These are phyloP conservation scores for Pinctada fucata DNA, from an alignment of 2,888 invertebrate genomes.

Conservation along the genomic window DNA sequence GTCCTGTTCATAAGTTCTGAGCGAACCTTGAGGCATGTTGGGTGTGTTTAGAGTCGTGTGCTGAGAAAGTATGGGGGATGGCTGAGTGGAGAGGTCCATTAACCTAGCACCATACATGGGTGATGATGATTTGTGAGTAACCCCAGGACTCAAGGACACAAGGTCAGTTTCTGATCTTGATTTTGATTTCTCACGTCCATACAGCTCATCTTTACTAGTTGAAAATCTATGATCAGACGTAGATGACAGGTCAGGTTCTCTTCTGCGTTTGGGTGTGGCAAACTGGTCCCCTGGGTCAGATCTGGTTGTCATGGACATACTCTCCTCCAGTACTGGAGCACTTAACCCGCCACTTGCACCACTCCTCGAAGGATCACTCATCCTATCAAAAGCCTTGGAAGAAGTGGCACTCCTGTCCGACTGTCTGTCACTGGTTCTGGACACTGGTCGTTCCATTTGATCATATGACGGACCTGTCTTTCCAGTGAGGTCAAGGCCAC, in stretches of 20 bases:
- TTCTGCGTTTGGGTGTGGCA: conserved; percentile 34
- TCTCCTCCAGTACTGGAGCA: conserved; percentile 20
- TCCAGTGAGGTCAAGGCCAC: conserved; percentile 21
- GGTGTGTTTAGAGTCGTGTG: conserved; percentile 47
- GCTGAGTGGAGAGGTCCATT: conserved; percentile 58
- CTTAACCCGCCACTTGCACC: not conserved
- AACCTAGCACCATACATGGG: conserved; percentile 53
- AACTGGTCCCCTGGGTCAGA: conserved; percentile 54
- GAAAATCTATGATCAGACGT: conserved; percentile 23
- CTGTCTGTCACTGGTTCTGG: conserved; percentile 8
- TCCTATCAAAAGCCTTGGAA: not conserved
- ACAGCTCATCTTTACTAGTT: not conserved
- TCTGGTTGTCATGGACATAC: conserved; percentile 37
- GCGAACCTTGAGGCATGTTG: not conserved
- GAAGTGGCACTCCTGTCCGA: conserved; percentile 12
- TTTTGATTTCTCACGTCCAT: conserved; percentile 14
- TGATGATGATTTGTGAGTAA: conserved; percentile 54
- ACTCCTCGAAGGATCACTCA: not conserved
- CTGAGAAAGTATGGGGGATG: conserved; percentile 54
- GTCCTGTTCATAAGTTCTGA: not conserved
- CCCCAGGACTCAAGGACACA: conserved; percentile 44
- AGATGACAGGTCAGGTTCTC: conserved; percentile 7
- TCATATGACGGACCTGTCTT: conserved; percentile 3
- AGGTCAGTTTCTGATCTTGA: conserved; percentile 58
- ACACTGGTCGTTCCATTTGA: not conserved